Percentiles rank a stretch among this genome's conserved stretches.
phyloP scores from a whole-genome alignment of 2,113 vertebrate genomes.

The Pelobates fuscus region DNA sequence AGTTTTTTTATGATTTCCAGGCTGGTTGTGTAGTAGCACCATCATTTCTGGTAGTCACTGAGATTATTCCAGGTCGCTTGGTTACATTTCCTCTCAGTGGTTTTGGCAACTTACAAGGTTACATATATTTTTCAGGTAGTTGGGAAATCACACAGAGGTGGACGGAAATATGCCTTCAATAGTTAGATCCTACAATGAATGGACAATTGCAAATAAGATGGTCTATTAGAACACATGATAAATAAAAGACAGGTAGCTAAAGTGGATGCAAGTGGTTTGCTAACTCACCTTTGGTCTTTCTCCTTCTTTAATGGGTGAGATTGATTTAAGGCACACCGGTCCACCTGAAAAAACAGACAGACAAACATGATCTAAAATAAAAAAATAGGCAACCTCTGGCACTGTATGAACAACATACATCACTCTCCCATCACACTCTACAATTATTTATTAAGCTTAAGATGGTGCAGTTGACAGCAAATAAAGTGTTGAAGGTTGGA shows the following conservation, averaged over 20 bases:
- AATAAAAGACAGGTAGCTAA: neutral
- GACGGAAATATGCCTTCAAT: constrained; percentile 37
- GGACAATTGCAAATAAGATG: neutral
- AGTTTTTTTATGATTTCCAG: too few species aligned
- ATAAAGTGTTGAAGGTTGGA: too few species aligned
- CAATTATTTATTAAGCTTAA: too few species aligned
- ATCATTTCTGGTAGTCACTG: constrained; percentile 4
- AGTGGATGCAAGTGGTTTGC: neutral
- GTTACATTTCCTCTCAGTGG: neutral
- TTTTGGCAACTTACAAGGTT: constrained; percentile 6
- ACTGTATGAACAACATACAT: too few species aligned
- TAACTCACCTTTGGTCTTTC: constrained; percentile 36
- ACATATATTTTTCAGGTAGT: neutral
- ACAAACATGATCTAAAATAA: neutral
- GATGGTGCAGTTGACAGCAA: too few species aligned
- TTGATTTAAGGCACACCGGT: constrained; percentile 42
- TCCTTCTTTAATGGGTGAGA: constrained; percentile 36
- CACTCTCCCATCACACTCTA: too few species aligned
- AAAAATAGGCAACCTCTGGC: neutral
- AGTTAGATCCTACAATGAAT: constrained; percentile 21
- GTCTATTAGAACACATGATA: neutral
- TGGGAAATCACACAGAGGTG: constrained; percentile 26
- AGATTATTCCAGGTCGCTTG: constrained; percentile 8
- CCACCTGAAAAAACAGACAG: constrained; percentile 40
- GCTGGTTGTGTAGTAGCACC: constrained; percentile 4